phyloP scores from a whole-genome alignment of 2,888 invertebrate genomes.

The Rhamnusium bicolor region DNA sequence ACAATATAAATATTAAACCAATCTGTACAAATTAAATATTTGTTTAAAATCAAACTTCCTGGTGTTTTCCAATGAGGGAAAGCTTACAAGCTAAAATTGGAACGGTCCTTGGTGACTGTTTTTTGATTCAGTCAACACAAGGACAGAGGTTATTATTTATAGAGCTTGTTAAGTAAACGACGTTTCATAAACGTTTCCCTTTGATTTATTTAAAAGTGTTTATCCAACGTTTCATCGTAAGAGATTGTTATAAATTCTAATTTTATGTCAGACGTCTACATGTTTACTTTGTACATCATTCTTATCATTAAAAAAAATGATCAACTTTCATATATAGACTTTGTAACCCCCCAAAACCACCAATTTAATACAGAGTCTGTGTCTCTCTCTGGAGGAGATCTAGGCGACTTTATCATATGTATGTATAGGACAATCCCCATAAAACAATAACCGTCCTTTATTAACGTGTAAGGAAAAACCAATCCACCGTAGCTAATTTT shows the following conservation, averaged over 20 bases:
- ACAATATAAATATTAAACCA: too few relatives aligned
- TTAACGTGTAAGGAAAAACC: too few relatives aligned
- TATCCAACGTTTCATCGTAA: neutral
- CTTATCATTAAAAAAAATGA: too few relatives aligned
- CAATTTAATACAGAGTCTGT: too few relatives aligned
- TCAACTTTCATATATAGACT: too few relatives aligned
- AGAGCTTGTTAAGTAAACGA: constrained; percentile 2
- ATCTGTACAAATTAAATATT: neutral
- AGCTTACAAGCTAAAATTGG: neutral
- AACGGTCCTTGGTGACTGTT: neutral
- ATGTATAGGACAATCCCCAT: too few relatives aligned
- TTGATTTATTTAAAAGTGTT: neutral
- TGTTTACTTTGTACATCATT: neutral
- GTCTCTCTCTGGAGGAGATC: too few relatives aligned
- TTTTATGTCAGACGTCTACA: neutral
- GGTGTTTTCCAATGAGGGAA: neutral
- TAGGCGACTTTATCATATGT: too few relatives aligned
- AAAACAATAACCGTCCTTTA: too few relatives aligned
- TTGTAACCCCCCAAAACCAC: too few relatives aligned
- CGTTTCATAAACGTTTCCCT: neutral
- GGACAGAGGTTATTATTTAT: constrained; percentile 2
- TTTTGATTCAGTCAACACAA: neutral
- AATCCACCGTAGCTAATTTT: too few relatives aligned
- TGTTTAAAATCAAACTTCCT: neutral
- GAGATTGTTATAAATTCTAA: neutral